phyloP scores from a whole-genome alignment of 2,113 vertebrate species.

The Solenodon paradoxus region DNA sequence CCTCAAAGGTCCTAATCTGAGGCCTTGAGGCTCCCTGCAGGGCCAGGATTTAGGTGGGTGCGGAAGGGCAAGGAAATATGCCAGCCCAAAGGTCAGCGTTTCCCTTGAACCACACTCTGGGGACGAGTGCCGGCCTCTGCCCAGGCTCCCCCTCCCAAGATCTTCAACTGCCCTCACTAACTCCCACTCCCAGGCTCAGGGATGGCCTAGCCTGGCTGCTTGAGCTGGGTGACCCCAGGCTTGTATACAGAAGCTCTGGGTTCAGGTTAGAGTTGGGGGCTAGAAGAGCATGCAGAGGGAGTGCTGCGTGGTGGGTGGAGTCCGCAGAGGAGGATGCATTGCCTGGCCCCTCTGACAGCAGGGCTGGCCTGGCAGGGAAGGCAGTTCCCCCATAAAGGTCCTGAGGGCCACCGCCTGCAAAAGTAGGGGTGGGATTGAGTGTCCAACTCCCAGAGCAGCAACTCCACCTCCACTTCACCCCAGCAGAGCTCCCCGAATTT shows the following conservation, averaged over 20 bases:
- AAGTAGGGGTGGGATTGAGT: rapidly evolving
- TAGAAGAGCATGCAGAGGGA: neutral
- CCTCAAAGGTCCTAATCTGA: neutral
- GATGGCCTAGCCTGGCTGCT: neutral
- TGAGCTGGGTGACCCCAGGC: rapidly evolving
- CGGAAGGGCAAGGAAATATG: neutral
- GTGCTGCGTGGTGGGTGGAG: no score
- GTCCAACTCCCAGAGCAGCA: neutral
- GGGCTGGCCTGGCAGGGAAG: neutral
- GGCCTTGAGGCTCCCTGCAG: neutral
- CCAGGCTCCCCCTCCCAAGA: neutral
- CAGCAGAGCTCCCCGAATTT: neutral
- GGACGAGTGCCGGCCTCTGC: neutral
- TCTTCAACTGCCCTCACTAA: no score
- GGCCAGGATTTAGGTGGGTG: neutral
- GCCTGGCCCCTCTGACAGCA: no score
- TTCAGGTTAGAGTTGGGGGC: no score
- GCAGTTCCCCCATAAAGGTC: neutral
- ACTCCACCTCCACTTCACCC: neutral
- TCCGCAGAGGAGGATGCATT: no score
- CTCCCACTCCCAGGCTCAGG: neutral
- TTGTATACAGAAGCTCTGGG: neutral
- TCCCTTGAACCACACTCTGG: neutral
- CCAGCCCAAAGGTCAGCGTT: neutral
- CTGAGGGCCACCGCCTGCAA: neutral